Evolutionary conservation across 2,888 invertebrate genomes (phyloP), one percentile per base, ranked within the genome.

Genomic region (Tipula helvola): DNA sequence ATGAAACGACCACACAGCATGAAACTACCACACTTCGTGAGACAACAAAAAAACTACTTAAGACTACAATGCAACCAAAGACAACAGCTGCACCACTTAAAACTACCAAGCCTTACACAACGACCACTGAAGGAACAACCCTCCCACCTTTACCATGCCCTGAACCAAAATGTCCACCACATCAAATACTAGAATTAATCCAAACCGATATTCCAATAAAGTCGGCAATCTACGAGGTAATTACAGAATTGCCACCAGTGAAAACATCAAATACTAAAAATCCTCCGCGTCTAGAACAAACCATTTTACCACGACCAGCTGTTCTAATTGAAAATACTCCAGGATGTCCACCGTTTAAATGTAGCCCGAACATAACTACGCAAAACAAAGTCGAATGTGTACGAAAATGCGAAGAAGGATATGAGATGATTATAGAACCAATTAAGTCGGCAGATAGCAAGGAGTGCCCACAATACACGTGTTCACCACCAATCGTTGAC

Each of bases 401-500:
- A 2, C 2, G 28, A 2, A 28, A 18, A 2, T 71, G 71, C n/a
- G 0, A 28, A 2, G 71, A 71, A 2, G 93, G 93, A 1, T 95
- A 95, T 89, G 91, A 92, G 5, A 90, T 94, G 0, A 92, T 92
- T 86, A 89, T 93, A 87, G 94, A 94, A 57, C 88, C 88, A 0
- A 90, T 90, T 87, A 90, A 90, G 2, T 88, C 88, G 12, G 88
- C 89, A 36, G 90, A 90, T 87, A 89, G 90, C 1, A 90, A 91
- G 13, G 91, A 92, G 83, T 94, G 94, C 87, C 92, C 93, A 0
- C 91, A 91, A 88, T 95, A 95, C 90, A 92, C 92, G 0, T 96
- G 96, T 89, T 93, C 93, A 83, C 94, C 94, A 2, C 93, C 94
- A 0, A 93, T 93, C 71, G 93, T 93, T 0, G 95, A 95, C 87